Evolutionary conservation across 2,888 invertebrate genomes (phyloP).

Genomic region (Eristalis pertinax): DNA sequence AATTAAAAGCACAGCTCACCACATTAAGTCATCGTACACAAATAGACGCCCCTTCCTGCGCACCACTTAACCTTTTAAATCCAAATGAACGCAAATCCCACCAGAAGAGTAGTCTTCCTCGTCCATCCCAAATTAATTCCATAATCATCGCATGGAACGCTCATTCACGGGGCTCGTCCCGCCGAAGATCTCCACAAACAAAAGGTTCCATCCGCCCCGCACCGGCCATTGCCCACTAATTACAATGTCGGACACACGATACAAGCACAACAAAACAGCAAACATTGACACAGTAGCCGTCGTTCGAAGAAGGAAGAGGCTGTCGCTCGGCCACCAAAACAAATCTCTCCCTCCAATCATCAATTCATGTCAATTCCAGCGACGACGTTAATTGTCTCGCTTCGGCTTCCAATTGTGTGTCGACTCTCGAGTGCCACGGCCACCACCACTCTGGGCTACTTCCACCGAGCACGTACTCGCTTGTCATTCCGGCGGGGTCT

Average conservation of each 20-base stretch:
- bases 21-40: conserved; percentile 32
- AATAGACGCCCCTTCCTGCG: background rate
- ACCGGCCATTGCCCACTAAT: conserved; percentile 47
- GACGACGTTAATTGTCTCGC: conserved; percentile 61
- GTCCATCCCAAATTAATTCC: conserved; percentile 22
- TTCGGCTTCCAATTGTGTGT: conserved; percentile 41
- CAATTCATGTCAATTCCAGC: conserved; percentile 58
- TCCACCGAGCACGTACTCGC: conserved; percentile 53
- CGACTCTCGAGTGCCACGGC: conserved; percentile 9
- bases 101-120: conserved; percentile 10
- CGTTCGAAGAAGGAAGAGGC: conserved; percentile 6
- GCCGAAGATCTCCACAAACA: conserved; percentile 9
- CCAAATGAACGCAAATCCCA: conserved; percentile 5
- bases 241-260: conserved; percentile 46
- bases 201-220: conserved; percentile 5
- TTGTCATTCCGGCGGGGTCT: conserved; percentile 37
- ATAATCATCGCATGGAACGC: conserved; percentile 9
- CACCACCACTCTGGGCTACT: conserved; percentile 50
- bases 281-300: conserved; percentile 33
- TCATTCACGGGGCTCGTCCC: conserved; percentile 32
- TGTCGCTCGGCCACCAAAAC: conserved; percentile 13
- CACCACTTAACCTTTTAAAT: conserved; percentile 7
- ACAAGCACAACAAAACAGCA: background rate
- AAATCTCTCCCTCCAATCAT: conserved; percentile 51
- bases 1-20: background rate